Conservation (phyloP, 2,888 invertebrate species). For the Machimus atricapillus region DNA sequence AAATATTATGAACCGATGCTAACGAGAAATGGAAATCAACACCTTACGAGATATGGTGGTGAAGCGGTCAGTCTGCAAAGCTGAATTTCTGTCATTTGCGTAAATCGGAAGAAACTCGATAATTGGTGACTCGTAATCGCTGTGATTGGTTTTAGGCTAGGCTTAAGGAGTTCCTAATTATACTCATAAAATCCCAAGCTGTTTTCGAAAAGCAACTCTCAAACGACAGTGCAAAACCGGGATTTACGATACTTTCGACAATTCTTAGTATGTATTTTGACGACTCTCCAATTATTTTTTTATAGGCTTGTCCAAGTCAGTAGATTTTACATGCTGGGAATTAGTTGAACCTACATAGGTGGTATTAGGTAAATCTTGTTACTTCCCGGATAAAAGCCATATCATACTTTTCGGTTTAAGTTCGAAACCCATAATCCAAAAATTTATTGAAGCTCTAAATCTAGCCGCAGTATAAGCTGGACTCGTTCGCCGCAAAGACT, state of each 20-base stretch:
- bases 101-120: background rate
- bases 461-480: background rate
- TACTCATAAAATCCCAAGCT: background rate
- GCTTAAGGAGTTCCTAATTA: background rate
- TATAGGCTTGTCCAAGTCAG: background rate
- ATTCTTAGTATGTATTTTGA: background rate
- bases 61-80: background rate
- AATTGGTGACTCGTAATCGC: background rate
- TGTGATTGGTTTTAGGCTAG: background rate
- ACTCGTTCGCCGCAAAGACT: background rate
- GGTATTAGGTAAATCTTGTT: background rate
- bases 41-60: background rate
- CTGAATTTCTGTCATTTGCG: background rate
- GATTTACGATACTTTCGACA: background rate
- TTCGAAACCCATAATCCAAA: background rate
- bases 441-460: background rate
- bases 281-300: background rate
- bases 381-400: background rate
- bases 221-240: background rate
- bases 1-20: conserved; percentile 30
- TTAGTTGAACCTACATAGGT: background rate
- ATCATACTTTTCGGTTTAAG: background rate
- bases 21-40: conserved; percentile 29
- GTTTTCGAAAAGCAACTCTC: background rate
- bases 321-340: background rate